A percentile compares a stretch with the other conserved stretches of the same genome.
These are phyloP conservation scores for Erpornis zantholeuca DNA, from an alignment of 2,113 vertebrate species.

Conservation along the genomic window DNA sequence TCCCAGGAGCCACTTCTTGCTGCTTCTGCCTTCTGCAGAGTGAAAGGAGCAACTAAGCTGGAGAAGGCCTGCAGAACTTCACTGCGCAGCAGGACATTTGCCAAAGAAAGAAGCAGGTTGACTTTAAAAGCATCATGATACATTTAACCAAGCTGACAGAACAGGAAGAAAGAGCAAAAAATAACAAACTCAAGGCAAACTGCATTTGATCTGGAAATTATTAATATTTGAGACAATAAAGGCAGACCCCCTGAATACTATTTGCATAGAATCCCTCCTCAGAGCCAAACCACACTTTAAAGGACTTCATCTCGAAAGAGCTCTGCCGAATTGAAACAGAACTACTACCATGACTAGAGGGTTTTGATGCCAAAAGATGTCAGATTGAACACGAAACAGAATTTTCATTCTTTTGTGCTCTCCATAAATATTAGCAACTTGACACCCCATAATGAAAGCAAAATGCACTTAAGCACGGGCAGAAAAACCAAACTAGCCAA, in stretches of 20 bases:
- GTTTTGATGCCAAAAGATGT: slow-evolving; percentile 53
- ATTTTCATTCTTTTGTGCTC: slow-evolving; percentile 58
- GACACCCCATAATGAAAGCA: slow-evolving; percentile 60
- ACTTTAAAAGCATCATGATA: neutral
- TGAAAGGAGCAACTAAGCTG: neutral
- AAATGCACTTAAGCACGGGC: slow-evolving; percentile 55
- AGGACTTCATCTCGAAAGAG: slow-evolving; percentile 42
- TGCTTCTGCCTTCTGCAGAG: neutral
- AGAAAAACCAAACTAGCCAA: slow-evolving; percentile 53
- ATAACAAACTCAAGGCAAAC: neutral
- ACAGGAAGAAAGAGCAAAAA: neutral
- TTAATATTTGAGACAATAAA: slow-evolving; percentile 65
- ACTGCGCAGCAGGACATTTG: neutral
- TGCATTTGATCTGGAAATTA: slow-evolving; percentile 61
- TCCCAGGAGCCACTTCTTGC: neutral
- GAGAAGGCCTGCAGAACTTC: neutral
- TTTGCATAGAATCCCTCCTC: slow-evolving; percentile 33
- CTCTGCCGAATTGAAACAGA: slow-evolving; percentile 33
- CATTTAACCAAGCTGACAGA: neutral
- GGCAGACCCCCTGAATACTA: slow-evolving; percentile 7
- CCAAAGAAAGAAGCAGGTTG: neutral
- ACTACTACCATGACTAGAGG: slow-evolving; percentile 35
- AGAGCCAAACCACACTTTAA: slow-evolving; percentile 58
- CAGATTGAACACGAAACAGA: slow-evolving; percentile 61
- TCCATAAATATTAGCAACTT: slow-evolving; percentile 66